Conservation (phyloP, 64 coral and sea anemone species). For the Stylophora pistillata region DNA sequence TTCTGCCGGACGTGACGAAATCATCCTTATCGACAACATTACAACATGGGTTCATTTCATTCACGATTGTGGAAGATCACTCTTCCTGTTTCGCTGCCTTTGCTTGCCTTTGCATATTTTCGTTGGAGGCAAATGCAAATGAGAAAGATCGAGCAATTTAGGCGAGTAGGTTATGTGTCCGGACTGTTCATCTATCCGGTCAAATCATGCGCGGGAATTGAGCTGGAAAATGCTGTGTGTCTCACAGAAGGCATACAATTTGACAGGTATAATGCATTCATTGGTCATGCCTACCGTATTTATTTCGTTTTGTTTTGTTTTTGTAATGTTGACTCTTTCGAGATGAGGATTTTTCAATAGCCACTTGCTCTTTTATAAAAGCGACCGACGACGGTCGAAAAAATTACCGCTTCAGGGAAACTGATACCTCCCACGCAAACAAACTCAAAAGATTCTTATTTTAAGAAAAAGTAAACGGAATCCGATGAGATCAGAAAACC, state of each 20-base stretch:
- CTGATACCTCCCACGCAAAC: no score
- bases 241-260: constrained; percentile 32
- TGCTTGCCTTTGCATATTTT: background rate
- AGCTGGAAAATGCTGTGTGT: constrained; percentile 24
- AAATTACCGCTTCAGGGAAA: no score
- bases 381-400: background rate
- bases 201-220: constrained; percentile 62
- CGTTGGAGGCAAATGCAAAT: background rate
- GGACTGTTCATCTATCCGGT: constrained; percentile 49
- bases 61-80: background rate
- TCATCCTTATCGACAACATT: background rate
- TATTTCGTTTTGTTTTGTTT: background rate
- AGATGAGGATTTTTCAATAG: background rate
- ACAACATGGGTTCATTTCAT: background rate
- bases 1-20: no score
- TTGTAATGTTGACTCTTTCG: background rate
- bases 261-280: constrained; percentile 43
- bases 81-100: constrained; percentile 5
- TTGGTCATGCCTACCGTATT: background rate
- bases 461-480: no score
- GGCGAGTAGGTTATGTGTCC: background rate
- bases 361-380: background rate
- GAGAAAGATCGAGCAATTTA: background rate
- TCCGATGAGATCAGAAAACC: no score
- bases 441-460: no score